Conservation (phyloP, 2,797 vertebrate genomes). For the Rhinogobio ventralis region DNA sequence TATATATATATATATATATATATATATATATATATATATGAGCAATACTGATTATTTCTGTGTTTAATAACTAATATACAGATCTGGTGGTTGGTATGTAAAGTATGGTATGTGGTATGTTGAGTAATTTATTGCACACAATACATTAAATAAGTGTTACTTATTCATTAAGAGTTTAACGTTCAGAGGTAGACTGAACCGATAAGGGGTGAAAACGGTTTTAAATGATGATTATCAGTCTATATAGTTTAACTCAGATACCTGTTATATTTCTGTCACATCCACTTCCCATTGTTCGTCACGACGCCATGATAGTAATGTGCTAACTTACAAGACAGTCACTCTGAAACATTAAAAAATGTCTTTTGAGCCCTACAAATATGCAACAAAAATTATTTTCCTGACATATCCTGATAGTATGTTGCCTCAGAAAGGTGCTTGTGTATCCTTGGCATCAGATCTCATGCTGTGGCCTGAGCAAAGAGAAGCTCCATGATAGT, state of each 20-base stretch:
- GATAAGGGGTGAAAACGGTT: not conserved
- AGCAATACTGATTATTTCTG: not conserved
- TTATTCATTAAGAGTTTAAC: not conserved
- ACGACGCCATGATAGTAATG: not conserved
- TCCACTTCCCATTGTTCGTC: not conserved
- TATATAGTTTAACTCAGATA: not conserved
- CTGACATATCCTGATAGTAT: not conserved
- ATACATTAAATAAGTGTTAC: not conserved
- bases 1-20: too few relatives aligned
- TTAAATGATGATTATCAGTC: not conserved
- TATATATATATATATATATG: not conserved
- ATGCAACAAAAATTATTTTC: not conserved
- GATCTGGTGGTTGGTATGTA: not conserved
- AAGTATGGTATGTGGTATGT: not conserved
- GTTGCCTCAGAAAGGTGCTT: conserved; percentile 21
- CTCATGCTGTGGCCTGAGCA: conserved; percentile 20
- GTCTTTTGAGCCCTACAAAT: not conserved
- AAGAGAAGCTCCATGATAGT: conserved; percentile 32
- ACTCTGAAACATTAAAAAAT: not conserved
- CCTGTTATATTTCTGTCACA: not conserved
- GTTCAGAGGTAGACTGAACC: not conserved
- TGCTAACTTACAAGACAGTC: not conserved
- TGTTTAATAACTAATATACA: not conserved
- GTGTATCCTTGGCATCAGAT: conserved; percentile 16
- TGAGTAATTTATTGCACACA: not conserved